Evolutionary conservation across 2,113 vertebrate genomes (phyloP).

Genomic region (Ageneiosus marmoratus): DNA sequence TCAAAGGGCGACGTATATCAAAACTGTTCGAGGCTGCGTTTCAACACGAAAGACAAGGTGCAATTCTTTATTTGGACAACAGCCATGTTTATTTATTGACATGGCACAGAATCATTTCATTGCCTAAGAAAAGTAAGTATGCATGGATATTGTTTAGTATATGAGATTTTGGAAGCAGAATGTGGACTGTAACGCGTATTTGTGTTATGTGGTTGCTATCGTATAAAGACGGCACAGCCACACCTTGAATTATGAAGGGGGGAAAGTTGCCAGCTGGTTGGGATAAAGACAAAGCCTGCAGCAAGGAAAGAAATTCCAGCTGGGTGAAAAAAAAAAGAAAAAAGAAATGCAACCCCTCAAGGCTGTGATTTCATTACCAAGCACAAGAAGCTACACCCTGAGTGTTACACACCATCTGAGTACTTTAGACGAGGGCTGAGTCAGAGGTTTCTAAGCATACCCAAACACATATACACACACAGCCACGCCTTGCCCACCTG

Average conservation of each 20-base stretch:
- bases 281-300: conserved; percentile 15
- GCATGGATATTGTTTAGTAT: neutral
- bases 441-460: conserved; percentile 48
- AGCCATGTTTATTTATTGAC: neutral
- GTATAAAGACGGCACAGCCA: conserved; percentile 6
- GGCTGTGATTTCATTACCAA: conserved; percentile 45
- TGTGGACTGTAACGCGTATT: neutral
- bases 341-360: conserved; percentile 34
- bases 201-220: neutral
- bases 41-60: neutral
- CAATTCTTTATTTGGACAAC: neutral
- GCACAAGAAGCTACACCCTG: conserved; percentile 39
- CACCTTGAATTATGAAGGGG: conserved; percentile 18
- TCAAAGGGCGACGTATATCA: neutral
- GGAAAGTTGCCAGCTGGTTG: conserved; percentile 11
- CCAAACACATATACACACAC: conserved; percentile 40
- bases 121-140: neutral
- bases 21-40: neutral
- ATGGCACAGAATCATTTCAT: neutral
- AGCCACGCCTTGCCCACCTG: conserved; percentile 48
- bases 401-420: conserved; percentile 11
- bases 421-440: conserved; percentile 30
- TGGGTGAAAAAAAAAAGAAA: conserved; percentile 20
- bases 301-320: conserved; percentile 24
- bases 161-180: neutral